phyloP scores from a whole-genome alignment of 2,113 vertebrate genomes.

The Ciconia stormi region DNA sequence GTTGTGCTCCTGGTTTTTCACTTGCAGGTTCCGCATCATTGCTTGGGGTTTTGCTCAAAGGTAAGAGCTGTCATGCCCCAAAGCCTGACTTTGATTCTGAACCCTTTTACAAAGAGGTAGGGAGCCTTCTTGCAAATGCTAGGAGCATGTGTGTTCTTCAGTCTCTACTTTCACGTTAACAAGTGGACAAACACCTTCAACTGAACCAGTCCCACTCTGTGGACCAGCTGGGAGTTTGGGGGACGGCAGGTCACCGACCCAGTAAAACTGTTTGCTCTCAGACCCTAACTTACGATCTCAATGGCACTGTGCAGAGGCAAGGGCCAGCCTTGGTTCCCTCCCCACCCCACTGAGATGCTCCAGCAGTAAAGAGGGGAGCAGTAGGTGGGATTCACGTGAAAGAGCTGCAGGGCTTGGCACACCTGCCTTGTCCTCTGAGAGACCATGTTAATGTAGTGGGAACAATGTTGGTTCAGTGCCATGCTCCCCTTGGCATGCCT shows the following conservation, averaged over 20 bases:
- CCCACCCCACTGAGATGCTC: neutral
- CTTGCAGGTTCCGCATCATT: neutral
- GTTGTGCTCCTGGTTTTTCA: neutral
- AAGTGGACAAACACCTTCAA: neutral
- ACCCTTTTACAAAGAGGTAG: neutral
- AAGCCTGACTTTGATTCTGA: neutral
- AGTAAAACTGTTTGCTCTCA: neutral
- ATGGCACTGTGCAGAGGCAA: neutral
- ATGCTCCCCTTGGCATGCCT: neutral
- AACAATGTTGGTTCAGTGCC: rapidly evolving
- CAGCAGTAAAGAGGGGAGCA: neutral
- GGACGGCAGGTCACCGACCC: neutral
- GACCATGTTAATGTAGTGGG: neutral
- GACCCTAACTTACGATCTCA: neutral
- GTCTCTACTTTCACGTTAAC: neutral
- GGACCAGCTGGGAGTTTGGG: neutral
- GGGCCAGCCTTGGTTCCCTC: neutral
- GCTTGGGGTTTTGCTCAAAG: neutral
- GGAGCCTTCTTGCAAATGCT: neutral
- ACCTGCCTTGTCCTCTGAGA: neutral
- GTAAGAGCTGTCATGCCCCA: neutral
- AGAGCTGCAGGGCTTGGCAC: neutral
- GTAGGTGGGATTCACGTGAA: neutral
- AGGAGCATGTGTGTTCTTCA: neutral
- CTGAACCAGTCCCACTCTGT: neutral